Percentiles rank a stretch among this genome's conserved stretches.
phyloP scores from a whole-genome alignment of 2,797 vertebrate genomes.

The Pseudocheirus occidentalis region DNA sequence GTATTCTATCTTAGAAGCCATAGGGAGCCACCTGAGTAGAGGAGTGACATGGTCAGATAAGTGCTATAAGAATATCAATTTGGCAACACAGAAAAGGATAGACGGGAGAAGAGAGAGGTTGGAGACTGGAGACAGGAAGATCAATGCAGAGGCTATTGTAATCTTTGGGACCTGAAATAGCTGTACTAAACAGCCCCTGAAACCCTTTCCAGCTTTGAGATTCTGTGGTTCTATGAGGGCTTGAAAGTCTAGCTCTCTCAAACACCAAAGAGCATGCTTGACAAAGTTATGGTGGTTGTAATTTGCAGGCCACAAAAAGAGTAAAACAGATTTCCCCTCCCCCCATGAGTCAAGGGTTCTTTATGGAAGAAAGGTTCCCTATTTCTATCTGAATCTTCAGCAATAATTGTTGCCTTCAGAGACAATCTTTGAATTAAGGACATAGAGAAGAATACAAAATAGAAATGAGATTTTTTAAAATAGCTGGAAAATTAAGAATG shows the following conservation, averaged over 20 bases:
- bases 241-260: neutral
- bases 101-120: neutral
- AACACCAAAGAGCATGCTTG: neutral
- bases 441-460: neutral
- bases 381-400: slow-evolving; percentile 21
- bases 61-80: neutral
- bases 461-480: slow-evolving; percentile 6
- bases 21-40: neutral
- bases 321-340: slow-evolving; percentile 8
- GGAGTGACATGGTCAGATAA: neutral
- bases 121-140: neutral
- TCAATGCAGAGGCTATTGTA: neutral
- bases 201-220: neutral
- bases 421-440: neutral
- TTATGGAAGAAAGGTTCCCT: slow-evolving; percentile 42
- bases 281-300: slow-evolving; percentile 1
- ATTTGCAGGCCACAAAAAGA: neutral
- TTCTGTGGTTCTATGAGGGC: neutral
- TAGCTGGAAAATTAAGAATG: slow-evolving; percentile 36
- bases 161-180: neutral
- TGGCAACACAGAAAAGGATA: neutral
- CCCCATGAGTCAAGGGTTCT: slow-evolving; percentile 3
- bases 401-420: slow-evolving; percentile 9
- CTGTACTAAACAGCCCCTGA: neutral
- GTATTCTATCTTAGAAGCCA: neutral